A percentile compares a stretch with the other conserved stretches of the same genome.
Evolutionary conservation across 2,797 vertebrate genomes (phyloP).

Genomic region (Acanthornis magna): DNA sequence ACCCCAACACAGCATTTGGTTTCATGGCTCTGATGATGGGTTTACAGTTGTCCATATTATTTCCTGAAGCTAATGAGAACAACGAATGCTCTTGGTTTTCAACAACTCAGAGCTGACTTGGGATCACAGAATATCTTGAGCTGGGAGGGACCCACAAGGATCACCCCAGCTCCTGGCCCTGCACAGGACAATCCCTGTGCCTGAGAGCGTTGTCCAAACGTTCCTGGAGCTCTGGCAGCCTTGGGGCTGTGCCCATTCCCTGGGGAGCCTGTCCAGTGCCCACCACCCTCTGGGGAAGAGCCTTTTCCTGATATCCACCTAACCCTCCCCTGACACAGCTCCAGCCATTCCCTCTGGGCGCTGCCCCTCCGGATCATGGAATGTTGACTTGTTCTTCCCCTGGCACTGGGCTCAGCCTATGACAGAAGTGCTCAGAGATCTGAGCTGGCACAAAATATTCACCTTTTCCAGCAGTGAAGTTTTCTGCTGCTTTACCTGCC

Average conservation of each 20-base stretch:
- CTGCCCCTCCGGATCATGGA: not conserved
- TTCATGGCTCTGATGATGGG: not conserved
- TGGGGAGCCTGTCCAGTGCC: not conserved
- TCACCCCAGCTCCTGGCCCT: not conserved
- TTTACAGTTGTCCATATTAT: not conserved
- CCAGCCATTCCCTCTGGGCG: fast-evolving
- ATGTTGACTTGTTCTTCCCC: not conserved
- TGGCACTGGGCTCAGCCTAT: not conserved
- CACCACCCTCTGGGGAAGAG: not conserved
- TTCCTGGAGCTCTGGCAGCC: not conserved
- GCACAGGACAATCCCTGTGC: not conserved
- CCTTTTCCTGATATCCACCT: not conserved
- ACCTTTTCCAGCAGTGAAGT: not conserved
- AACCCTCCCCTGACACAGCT: not conserved
- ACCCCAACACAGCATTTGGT: not conserved
- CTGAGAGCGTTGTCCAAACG: fast-evolving
- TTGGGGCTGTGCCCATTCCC: not conserved
- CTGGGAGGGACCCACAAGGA: not conserved
- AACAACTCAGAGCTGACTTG: not conserved
- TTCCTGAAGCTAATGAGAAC: not conserved
- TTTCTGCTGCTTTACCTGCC: not conserved
- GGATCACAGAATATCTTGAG: not conserved
- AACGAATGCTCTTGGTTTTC: not conserved
- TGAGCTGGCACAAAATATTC: not conserved
- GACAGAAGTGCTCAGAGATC: not conserved